A percentile compares a stretch with the other conserved stretches of the same genome.
Conservation (phyloP, 2,113 vertebrate genomes). For the Monarcha castaneiventris region DNA sequence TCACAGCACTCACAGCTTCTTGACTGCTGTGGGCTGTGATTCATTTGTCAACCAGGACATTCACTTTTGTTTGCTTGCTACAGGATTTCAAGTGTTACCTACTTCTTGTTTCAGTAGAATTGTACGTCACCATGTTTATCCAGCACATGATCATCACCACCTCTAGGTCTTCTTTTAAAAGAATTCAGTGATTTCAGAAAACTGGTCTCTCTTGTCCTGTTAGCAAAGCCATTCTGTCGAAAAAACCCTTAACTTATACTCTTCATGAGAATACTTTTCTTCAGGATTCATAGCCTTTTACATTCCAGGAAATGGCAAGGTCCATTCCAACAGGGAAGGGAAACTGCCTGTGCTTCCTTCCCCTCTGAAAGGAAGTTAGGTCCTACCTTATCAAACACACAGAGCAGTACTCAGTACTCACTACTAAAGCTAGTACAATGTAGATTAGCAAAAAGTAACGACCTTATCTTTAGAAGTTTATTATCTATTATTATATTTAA, state of each 20-base stretch:
- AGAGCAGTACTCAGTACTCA: neutral
- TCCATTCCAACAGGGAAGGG: neutral
- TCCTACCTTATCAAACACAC: accelerated
- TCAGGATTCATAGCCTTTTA: neutral
- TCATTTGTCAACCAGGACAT: neutral
- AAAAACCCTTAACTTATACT: neutral
- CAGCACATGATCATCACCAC: neutral
- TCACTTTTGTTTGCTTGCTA: neutral
- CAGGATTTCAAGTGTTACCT: neutral
- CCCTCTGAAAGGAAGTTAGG: neutral
- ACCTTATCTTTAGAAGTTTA: neutral
- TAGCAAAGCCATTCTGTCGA: neutral
- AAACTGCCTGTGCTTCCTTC: neutral
- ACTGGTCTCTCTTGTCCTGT: neutral
- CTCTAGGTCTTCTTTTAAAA: neutral
- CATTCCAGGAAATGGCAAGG: neutral
- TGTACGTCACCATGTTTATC: neutral
- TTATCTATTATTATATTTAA: neutral
- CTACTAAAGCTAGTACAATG: neutral
- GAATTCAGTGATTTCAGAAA: neutral
- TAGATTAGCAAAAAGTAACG: neutral
- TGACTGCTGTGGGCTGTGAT: neutral
- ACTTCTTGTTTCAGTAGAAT: neutral
- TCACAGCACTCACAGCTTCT: neutral
- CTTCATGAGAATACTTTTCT: neutral